Percentiles rank a stretch among this genome's conserved stretches.
Evolutionary conservation across 2,113 vertebrate species (phyloP).

Genomic region (Craseonycteris thonglongyai): DNA sequence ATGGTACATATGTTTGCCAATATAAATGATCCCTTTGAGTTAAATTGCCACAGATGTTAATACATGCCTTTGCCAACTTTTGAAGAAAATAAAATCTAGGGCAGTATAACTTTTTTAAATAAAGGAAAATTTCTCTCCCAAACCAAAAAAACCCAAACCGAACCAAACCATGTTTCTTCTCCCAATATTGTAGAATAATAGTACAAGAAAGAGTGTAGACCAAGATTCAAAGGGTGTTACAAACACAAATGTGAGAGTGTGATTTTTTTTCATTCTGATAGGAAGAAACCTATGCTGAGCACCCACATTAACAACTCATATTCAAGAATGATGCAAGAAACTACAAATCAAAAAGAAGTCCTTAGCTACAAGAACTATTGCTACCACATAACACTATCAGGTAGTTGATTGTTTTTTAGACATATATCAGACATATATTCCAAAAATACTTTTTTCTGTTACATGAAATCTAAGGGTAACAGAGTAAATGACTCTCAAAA

Average conservation of each 20-base stretch:
- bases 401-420: not conserved
- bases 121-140: not conserved
- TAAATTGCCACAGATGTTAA: slow-evolving; percentile 26
- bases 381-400: not conserved
- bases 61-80: slow-evolving; percentile 14
- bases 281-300: not conserved
- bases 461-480: not conserved
- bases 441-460: not conserved
- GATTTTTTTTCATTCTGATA: not conserved
- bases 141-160: no score
- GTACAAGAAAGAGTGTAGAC: not conserved
- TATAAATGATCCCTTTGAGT: slow-evolving; percentile 27
- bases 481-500: not conserved
- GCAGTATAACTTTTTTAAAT: not conserved
- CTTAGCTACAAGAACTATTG: not conserved
- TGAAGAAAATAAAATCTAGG: not conserved
- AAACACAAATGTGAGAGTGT: not conserved
- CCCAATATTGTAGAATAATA: not conserved
- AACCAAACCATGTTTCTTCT: not conserved
- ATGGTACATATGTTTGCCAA: slow-evolving; percentile 33
- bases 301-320: not conserved
- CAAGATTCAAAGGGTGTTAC: not conserved
- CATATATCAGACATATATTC: not conserved
- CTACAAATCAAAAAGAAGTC: not conserved
- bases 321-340: not conserved